phyloP scores from a whole-genome alignment of 1,140 invertebrate species.

The Pseudomyrmex dendroicus region DNA sequence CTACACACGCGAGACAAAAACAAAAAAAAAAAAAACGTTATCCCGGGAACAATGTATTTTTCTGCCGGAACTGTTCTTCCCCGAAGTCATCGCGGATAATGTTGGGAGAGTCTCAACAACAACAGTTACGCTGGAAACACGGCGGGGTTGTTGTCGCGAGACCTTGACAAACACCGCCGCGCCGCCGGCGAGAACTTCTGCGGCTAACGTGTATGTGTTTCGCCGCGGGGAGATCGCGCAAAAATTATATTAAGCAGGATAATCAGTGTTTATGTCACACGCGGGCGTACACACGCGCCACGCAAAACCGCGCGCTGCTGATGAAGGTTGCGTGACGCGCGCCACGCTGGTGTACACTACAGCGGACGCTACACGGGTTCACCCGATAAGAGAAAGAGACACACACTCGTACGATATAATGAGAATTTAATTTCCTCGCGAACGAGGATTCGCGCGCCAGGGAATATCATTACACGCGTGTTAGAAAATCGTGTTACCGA shows the following conservation, averaged over 20 bases:
- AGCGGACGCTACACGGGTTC: not conserved
- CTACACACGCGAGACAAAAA: slow-evolving; percentile 23
- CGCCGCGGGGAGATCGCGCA: slow-evolving; percentile 1
- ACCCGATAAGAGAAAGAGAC: slow-evolving; percentile 41
- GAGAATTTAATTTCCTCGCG: slow-evolving; percentile 50
- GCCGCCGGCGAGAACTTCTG: not conserved
- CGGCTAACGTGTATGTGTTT: too few relatives aligned
- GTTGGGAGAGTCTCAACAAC: slow-evolving; percentile 52
- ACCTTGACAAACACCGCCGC: not conserved
- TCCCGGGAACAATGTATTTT: slow-evolving; percentile 56
- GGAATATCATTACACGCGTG: slow-evolving; percentile 5
- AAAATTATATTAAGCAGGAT: slow-evolving; percentile 42
- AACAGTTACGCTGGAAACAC: slow-evolving; percentile 43
- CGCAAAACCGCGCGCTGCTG: slow-evolving; percentile 17
- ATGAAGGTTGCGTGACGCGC: slow-evolving; percentile 45
- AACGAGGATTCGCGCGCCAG: not conserved
- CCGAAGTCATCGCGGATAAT: slow-evolving; percentile 52
- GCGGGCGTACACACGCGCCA: not conserved
- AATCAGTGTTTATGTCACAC: slow-evolving; percentile 46
- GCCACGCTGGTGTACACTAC: not conserved
- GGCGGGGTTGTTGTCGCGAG: slow-evolving; percentile 26
- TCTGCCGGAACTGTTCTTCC: slow-evolving; percentile 53
- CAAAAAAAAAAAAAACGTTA: slow-evolving; percentile 21
- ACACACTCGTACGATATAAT: slow-evolving; percentile 27
- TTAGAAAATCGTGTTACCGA: slow-evolving; percentile 15